A percentile compares a stretch with the other conserved stretches of the same genome.
Evolutionary conservation across 2,888 invertebrate genomes (phyloP).

Genomic region (Nomada ruficornis): DNA sequence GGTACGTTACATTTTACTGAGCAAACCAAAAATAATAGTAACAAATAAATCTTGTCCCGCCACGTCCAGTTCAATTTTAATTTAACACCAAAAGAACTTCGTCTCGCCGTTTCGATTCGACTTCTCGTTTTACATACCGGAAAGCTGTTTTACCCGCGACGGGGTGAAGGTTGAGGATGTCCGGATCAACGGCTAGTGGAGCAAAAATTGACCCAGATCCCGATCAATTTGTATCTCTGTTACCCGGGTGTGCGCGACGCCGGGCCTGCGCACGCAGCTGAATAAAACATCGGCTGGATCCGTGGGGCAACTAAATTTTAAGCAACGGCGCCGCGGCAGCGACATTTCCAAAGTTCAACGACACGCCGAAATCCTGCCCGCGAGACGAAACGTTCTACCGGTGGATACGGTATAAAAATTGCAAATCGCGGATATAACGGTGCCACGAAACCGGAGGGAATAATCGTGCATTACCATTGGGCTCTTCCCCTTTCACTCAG

Average conservation of each 20-base stretch:
- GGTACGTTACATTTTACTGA: neutral
- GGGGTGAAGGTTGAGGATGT: neutral
- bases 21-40: neutral
- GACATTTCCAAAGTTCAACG: conserved; percentile 66
- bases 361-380: conserved; percentile 36
- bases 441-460: conserved; percentile 62
- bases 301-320: conserved; percentile 58
- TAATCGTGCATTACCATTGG: conserved; percentile 72
- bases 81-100: conserved; percentile 13
- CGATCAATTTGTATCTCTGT: conserved; percentile 64
- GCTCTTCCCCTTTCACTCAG: conserved; percentile 12
- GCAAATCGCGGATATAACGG: conserved; percentile 63
- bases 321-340: conserved; percentile 49
- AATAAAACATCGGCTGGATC: conserved; percentile 63
- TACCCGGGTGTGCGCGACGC: conserved; percentile 9
- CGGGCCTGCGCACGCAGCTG: conserved; percentile 42
- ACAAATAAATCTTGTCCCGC: neutral
- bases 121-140: conserved; percentile 39
- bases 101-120: conserved; percentile 41
- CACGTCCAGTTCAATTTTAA: conserved; percentile 24
- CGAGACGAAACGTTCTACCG: conserved; percentile 47
- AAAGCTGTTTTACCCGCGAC: conserved; percentile 36
- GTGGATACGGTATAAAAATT: conserved; percentile 60
- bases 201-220: conserved; percentile 44
- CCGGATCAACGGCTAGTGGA: neutral